Base-by-base conservation (phyloP, 1,140 invertebrate species). In the Mycetomoellerius zeteki region DNA sequence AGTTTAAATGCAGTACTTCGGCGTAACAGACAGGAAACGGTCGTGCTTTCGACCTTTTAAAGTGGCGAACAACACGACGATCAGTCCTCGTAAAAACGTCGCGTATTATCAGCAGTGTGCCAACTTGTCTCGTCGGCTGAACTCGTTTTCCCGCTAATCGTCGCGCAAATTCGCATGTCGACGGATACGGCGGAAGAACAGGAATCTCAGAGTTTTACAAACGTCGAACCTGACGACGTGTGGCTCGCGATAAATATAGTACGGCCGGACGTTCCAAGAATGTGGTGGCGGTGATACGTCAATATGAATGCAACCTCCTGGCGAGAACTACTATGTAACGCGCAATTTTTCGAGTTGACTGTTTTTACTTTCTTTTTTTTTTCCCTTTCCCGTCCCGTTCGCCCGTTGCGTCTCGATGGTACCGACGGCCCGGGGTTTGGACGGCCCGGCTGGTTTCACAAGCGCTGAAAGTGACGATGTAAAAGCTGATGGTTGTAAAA, bases 401-500 rank as follows among this genome's bases (percentile, higher is more conserved):
- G 54, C 65, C 64, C 67, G 80, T 16, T 73, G 67, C 80, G 67
- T 82, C 56, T 73, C 80, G 67, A 82, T 73, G 69, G 80, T 60
- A 73, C 43, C 67, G 54, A 50, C 30, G 62, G 47, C 24, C 52
- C 52, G 52, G 72, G 60, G 24, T 84, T 84, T 5, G 37, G 54
- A 47, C 67, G 77, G 60, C 8, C 62, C 24, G 21, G 50, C 30
- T 85, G 50, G 58, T 78, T 67, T 88, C 56, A 60, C 80, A 64
- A 80, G 64, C 60, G 52, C 67, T 84, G 60, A 30, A 72, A 85
- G 78, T 58, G 72, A 78, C 87, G 71, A 85, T 37, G 88, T 71
- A 71, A 76, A 50, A 56, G 76, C 64, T 76, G 50, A 88, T 78
- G 54, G 60, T 86, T 85, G 86, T 88, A 77, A 88, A 89, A 84